Percentiles rank a stretch among this genome's conserved stretches.
Evolutionary conservation across 2,888 invertebrate genomes (phyloP).

Genomic region (Bombyx huttoni): DNA sequence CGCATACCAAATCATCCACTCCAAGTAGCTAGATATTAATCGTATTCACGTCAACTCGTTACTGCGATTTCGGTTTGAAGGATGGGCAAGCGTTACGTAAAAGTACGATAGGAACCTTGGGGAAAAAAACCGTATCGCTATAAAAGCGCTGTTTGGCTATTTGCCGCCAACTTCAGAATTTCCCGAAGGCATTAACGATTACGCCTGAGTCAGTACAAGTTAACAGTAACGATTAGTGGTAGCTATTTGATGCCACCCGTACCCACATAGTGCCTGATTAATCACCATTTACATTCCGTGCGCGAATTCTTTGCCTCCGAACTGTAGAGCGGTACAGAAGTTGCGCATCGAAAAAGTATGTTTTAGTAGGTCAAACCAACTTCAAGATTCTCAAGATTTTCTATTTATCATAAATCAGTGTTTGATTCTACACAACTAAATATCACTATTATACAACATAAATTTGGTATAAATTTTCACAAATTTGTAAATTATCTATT

Average conservation of each 20-base stretch:
- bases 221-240: slow-evolving; percentile 3
- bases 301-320: slow-evolving; percentile 22
- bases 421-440: too few relatives aligned
- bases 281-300: slow-evolving; percentile 29
- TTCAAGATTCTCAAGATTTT: too few relatives aligned
- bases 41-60: too few relatives aligned
- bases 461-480: neutral
- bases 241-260: slow-evolving; percentile 5
- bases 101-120: too few relatives aligned
- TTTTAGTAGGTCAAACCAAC: neutral
- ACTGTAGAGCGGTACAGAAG: slow-evolving; percentile 8
- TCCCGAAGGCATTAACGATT: neutral
- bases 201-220: neutral
- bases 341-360: neutral
- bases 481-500: neutral
- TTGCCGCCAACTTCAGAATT: neutral
- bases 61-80: too few relatives aligned
- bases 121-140: neutral
- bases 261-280: slow-evolving; percentile 30
- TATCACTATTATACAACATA: too few relatives aligned
- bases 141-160: too few relatives aligned
- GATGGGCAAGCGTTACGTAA: too few relatives aligned
- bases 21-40: too few relatives aligned
- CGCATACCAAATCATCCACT: too few relatives aligned
- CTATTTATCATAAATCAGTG: too few relatives aligned